These are phyloP conservation scores for Sesia bembeciformis DNA, from an alignment of 2,888 invertebrate species.

Conservation along the genomic window DNA sequence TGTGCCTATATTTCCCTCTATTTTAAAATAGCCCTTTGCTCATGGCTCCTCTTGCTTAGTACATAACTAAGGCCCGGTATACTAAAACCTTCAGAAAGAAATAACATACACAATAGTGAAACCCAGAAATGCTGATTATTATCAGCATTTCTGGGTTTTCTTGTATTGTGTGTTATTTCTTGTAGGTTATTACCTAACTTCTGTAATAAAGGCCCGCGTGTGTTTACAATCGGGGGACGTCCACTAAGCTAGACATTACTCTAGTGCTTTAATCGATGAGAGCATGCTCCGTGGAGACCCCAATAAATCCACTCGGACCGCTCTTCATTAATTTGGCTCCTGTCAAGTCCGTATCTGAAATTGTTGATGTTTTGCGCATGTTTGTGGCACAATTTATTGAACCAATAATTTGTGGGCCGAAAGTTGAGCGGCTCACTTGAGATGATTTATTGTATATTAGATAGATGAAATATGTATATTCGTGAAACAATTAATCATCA, in stretches of 20 bases:
- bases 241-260: conserved; percentile 11
- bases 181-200: no score
- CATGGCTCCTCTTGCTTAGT: no score
- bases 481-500: background rate
- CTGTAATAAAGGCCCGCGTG: no score
- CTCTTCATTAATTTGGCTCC: conserved; percentile 62
- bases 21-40: no score
- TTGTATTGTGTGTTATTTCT: no score
- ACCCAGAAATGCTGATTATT: no score
- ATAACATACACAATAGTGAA: no score
- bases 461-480: background rate
- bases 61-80: no score
- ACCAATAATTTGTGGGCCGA: conserved; percentile 44
- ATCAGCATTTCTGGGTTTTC: no score
- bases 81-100: no score
- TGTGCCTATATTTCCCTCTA: no score
- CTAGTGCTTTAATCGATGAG: conserved; percentile 29
- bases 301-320: conserved; percentile 56
- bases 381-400: conserved; percentile 53
- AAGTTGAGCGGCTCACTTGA: conserved; percentile 25
- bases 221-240: no score
- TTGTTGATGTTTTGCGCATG: conserved; percentile 66
- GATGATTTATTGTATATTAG: conserved; percentile 25
- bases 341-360: conserved; percentile 60
- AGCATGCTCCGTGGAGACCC: conserved; percentile 29